Base-by-base conservation (phyloP, 2,797 vertebrate species). In the Gallinago solitaria region DNA sequence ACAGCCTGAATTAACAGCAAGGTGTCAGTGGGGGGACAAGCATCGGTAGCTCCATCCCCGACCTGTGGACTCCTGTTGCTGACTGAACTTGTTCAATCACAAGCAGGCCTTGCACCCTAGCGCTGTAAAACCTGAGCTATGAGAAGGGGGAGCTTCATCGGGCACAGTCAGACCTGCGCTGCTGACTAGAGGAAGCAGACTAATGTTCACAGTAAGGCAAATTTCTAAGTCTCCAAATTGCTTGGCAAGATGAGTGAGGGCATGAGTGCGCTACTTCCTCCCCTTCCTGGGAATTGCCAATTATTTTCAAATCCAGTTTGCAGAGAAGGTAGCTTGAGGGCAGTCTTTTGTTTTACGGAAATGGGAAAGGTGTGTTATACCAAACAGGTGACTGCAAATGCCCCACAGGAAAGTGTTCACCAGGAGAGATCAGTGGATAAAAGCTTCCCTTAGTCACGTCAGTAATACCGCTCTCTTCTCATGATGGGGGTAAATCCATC, bases 161-260 rank as follows among this genome's bases (percentile, higher is more conserved):
- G 57, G 43, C 79, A 57, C 50, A 80, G 24, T 32, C 53, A 92
- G 61, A 83, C 76, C 25, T 50, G 43, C 1, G 1, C 56, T 60
- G 56, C 48, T 89, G 39, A 61, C 50, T 50, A 39, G 25, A 88
- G 28, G 56, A 75, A 75, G 59, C 25, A 27, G 32, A 56, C 45
- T 54, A 17, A 53, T 25, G 5, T 63, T 95, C 86, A 93, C 71
- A 80, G 74, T 79, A 74, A 93, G 92, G 90, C 83, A 89, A 60
- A 35, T 9, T 90, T 70, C 27, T 54, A 45, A 82, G 45, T 65
- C 25, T 90, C 45, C 37, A 60, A 25, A 39, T 21, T 47, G 33
- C 53, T 60, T 50, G 25, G 37, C 54, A 81, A 88, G 77, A 83
- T 13, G 23, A 87, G 2, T 15, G 69, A 73, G 43, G 67, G 70